Conservation (phyloP, 2,888 invertebrate species). For the Apodemia zela region DNA sequence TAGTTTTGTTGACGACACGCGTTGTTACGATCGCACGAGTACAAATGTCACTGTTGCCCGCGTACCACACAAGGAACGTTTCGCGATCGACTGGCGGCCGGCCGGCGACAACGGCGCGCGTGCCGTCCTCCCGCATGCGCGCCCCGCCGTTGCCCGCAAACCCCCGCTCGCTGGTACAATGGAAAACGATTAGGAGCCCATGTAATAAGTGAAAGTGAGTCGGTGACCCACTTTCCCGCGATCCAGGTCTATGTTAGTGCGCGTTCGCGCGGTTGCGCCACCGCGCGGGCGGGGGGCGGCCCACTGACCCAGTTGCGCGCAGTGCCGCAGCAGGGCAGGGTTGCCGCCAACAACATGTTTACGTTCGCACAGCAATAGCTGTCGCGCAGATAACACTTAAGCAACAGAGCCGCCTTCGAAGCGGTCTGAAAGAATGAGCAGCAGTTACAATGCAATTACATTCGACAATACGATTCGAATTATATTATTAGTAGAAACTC, state of each 20-base stretch:
- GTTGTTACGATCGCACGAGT: slow-evolving; percentile 66
- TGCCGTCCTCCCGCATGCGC: slow-evolving; percentile 78
- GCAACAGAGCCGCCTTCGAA: background rate
- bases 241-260: slow-evolving; percentile 95
- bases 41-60: slow-evolving; percentile 49
- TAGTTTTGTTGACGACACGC: slow-evolving; percentile 55
- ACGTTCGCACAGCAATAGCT: slow-evolving; percentile 60
- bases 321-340: slow-evolving; percentile 82
- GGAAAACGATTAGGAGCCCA: slow-evolving; percentile 87
- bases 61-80: slow-evolving; percentile 64
- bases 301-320: slow-evolving; percentile 91
- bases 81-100: slow-evolving; percentile 77
- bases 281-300: slow-evolving; percentile 82
- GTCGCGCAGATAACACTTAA: slow-evolving; percentile 40
- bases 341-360: slow-evolving; percentile 74
- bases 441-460: background rate
- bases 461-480: background rate
- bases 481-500: background rate
- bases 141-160: slow-evolving; percentile 70
- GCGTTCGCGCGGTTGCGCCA: slow-evolving; percentile 78
- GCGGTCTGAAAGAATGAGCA: background rate
- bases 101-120: slow-evolving; percentile 73
- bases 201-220: slow-evolving; percentile 94
- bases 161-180: slow-evolving; percentile 82
- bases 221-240: slow-evolving; percentile 94